These are phyloP conservation scores for Tenthredo mesomela DNA, from an alignment of 2,888 invertebrate species.

Conservation along the genomic window DNA sequence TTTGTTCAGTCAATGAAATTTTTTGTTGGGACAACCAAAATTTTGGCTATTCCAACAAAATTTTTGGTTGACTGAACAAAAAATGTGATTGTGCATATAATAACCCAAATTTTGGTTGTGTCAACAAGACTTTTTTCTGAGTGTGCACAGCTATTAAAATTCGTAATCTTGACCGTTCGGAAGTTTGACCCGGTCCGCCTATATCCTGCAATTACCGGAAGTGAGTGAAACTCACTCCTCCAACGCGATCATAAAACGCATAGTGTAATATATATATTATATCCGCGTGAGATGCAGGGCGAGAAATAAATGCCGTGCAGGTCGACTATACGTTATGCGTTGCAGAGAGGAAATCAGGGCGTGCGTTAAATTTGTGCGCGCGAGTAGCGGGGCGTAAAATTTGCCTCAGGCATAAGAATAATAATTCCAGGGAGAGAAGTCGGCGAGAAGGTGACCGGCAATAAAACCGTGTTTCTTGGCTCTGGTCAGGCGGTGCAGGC, in stretches of 20 bases:
- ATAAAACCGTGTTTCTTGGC: conserved; percentile 51
- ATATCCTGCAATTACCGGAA: background rate
- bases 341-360: conserved; percentile 32
- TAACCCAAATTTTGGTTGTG: no score
- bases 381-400: conserved; percentile 41
- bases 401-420: conserved; percentile 36
- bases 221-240: background rate
- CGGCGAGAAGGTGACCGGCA: conserved; percentile 52
- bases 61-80: no score
- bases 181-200: no score
- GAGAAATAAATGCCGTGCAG: background rate
- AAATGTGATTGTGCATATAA: no score
- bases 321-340: background rate
- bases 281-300: background rate
- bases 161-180: no score
- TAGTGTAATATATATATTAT: background rate
- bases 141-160: no score
- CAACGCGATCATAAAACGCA: background rate
- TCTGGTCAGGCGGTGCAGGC: conserved; percentile 6
- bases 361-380: conserved; percentile 41
- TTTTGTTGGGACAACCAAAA: no score
- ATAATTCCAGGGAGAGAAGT: conserved; percentile 51
- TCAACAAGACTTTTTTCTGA: no score
- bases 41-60: no score
- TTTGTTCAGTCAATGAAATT: no score